Conservation (phyloP, 2,113 vertebrate genomes). For the Lophochroa leadbeateri region DNA sequence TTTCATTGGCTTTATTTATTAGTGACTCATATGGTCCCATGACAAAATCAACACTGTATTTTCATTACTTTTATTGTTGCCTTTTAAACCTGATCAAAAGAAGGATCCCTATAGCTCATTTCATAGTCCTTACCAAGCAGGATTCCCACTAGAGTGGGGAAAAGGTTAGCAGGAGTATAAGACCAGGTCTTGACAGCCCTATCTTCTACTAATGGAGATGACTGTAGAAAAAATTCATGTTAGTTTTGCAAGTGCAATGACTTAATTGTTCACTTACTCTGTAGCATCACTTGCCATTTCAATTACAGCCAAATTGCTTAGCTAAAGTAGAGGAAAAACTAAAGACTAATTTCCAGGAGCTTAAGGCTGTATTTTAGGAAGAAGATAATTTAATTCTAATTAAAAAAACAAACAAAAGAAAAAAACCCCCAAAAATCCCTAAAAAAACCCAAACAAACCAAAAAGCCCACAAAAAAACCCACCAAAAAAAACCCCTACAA, state of each 20-base stretch:
- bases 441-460: too few relatives aligned
- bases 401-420: background rate
- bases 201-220: background rate
- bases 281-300: background rate
- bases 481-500: too few relatives aligned
- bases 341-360: background rate
- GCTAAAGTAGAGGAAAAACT: background rate
- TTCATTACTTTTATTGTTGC: background rate
- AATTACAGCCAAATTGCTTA: background rate
- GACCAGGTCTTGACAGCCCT: background rate
- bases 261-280: background rate
- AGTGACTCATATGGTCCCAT: constrained; percentile 34
- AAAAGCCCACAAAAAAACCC: background rate
- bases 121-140: background rate
- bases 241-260: background rate
- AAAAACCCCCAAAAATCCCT: too few relatives aligned
- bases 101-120: background rate
- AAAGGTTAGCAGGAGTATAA: background rate
- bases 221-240: background rate
- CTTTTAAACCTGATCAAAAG: background rate
- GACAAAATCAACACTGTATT: background rate
- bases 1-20: constrained; percentile 5
- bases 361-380: background rate
- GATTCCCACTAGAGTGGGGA: background rate
- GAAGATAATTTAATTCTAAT: background rate